phyloP scores from a whole-genome alignment of 2,888 invertebrate species.

The Agonum fuliginosum region DNA sequence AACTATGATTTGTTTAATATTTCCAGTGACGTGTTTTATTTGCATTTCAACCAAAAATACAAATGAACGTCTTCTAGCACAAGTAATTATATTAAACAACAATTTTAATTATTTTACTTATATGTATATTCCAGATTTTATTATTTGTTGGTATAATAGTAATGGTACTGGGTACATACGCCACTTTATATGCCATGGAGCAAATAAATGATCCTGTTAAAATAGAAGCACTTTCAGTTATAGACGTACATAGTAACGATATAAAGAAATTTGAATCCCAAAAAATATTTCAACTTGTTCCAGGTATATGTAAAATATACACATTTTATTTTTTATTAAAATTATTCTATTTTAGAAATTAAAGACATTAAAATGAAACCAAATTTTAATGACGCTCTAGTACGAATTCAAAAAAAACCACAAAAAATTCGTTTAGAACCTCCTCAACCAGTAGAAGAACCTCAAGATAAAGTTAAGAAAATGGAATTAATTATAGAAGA shows the following conservation, averaged over 20 bases:
- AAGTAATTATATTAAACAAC: slow-evolving; percentile 74
- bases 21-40: slow-evolving; percentile 93
- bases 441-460: slow-evolving; percentile 70
- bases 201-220: slow-evolving; percentile 72
- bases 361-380: slow-evolving; percentile 13
- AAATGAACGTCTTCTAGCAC: slow-evolving; percentile 87
- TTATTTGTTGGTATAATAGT: slow-evolving; percentile 89
- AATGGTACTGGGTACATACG: slow-evolving; percentile 93
- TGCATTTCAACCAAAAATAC: slow-evolving; percentile 89
- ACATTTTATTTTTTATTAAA: background rate
- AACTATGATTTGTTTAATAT: slow-evolving; percentile 92
- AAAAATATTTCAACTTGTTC: slow-evolving; percentile 66
- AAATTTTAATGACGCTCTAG: slow-evolving; percentile 5
- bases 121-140: slow-evolving; percentile 77
- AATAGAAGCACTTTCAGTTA: slow-evolving; percentile 61
- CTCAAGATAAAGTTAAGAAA: slow-evolving; percentile 69
- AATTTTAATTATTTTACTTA: slow-evolving; percentile 34
- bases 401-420: slow-evolving; percentile 69
- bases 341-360: slow-evolving; percentile 13
- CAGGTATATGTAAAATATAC: slow-evolving; percentile 53
- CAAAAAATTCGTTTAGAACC: slow-evolving; percentile 71
- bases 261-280: slow-evolving; percentile 62
- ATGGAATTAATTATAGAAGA: slow-evolving; percentile 60
- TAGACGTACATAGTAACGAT: slow-evolving; percentile 37
- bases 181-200: slow-evolving; percentile 87